A percentile compares a stretch with the other conserved stretches of the same genome.
These are phyloP conservation scores for Xylocampa areola DNA, from an alignment of 2,888 invertebrate genomes.

Conservation along the genomic window DNA sequence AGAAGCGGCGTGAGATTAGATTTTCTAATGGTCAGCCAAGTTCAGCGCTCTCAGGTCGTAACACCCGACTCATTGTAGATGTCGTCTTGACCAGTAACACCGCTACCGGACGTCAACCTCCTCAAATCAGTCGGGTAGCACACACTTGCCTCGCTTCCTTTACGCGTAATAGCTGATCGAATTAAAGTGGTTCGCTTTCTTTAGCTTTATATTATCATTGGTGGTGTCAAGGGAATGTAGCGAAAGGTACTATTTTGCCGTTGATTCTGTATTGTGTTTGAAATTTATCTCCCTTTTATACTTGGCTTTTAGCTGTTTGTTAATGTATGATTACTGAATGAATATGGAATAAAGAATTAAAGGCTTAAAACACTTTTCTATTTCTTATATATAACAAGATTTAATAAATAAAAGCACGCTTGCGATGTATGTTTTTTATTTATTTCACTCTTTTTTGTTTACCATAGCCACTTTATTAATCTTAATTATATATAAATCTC, in stretches of 20 bases:
- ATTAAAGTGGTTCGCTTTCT: conserved; percentile 60
- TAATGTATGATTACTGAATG: too few species aligned
- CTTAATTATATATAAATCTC: too few species aligned
- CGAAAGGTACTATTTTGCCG: conserved; percentile 41
- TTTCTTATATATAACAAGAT: too few species aligned
- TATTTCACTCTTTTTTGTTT: too few species aligned
- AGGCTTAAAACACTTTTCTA: too few species aligned
- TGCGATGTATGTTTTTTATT: too few species aligned
- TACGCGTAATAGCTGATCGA: conserved; percentile 58
- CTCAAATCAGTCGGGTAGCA: conserved; percentile 31
- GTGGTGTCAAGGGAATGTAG: conserved; percentile 50
- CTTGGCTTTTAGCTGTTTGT: too few species aligned
- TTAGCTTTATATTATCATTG: conserved; percentile 56
- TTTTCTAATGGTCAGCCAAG: conserved; percentile 74
- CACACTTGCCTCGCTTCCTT: conserved; percentile 53
- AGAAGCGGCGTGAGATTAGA: conserved; percentile 73
- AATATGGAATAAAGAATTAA: too few species aligned
- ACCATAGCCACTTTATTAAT: too few species aligned
- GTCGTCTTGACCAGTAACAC: conserved; percentile 32
- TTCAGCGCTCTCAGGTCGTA: conserved; percentile 71
- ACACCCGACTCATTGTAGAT: conserved; percentile 46
- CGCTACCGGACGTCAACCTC: conserved; percentile 20
- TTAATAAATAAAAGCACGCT: too few species aligned
- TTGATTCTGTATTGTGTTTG: conserved; percentile 25
- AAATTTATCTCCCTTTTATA: too few species aligned